Evolutionary conservation across 2,113 vertebrate species (phyloP), one percentile per base, ranked within the genome.

Genomic region (Emydura subglobosa): DNA sequence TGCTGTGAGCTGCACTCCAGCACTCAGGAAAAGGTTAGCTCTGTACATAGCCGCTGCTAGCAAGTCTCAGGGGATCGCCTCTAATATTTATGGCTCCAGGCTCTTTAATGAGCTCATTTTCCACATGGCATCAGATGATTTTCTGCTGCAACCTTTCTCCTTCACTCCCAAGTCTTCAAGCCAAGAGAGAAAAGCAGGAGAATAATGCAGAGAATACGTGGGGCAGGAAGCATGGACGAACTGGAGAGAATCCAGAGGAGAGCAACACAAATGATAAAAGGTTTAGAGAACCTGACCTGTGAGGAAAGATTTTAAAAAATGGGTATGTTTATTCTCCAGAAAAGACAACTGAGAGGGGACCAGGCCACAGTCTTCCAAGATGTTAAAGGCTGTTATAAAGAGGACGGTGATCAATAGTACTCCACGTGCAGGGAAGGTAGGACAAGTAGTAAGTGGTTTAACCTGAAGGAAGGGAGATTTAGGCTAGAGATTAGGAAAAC

Each of bases 21-120:
- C 27, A 54, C 13, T 53, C 82, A 88, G 74, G 24, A n/a, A 93
- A 86, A 93, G 93, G 7, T 25, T 57, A 61, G 12, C 10, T 5
- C 10, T 25, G 39, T 1, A 22, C 5, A 21, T 5, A 90, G 47
- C 29, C 42, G 65, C 65, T 89, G 53, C 89, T 83, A 44, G 1
- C 55, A 83, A 83, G 47, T 22, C n/a, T 76, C 84, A 93, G 61
- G 61, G 34, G 34, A n/a, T 68, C 65, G 91, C 3, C 47, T 65
- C 57, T 39, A 14, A 65, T 91, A 82, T 50, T 12, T 84, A 68
- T 25, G 16, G 27, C 7, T 49, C 72, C 13, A 2, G 44, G 47
- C 44, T 68, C 49, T 54, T 82, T 51, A 21, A 42, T 42, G 0
- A 1, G 17, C 24, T 90, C 65, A 21, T 68, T 55, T 42, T 84